phyloP scores from a whole-genome alignment of 2,888 invertebrate genomes.

The Hirtodrosophila cameraria region DNA sequence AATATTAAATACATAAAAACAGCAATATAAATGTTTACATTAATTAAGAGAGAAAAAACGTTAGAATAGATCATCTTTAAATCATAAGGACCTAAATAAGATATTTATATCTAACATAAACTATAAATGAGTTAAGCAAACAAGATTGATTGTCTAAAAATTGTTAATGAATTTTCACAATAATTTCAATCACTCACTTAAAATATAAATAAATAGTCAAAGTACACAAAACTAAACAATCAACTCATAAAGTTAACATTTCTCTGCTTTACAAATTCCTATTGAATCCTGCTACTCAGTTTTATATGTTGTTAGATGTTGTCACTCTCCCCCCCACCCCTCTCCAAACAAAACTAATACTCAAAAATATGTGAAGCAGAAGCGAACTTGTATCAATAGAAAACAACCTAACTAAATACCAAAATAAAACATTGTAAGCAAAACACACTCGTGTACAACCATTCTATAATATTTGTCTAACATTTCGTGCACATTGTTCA shows the following conservation, averaged over 20 bases:
- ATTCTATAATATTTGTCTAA: conserved; percentile 61
- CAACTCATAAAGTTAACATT: conserved; percentile 7
- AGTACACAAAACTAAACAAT: conserved; percentile 1
- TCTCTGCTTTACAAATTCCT: conserved; percentile 4
- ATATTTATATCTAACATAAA: no score
- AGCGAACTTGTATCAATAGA: conserved; percentile 26
- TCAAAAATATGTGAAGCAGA: conserved; percentile 4
- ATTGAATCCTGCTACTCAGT: conserved; percentile 34
- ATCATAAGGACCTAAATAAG: no score
- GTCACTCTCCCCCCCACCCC: not conserved
- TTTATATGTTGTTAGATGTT: not conserved
- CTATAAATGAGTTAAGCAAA: no score
- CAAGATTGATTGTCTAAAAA: no score
- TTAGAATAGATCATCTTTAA: no score
- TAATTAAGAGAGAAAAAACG: no score
- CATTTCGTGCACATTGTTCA: conserved; percentile 65
- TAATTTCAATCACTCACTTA: not conserved
- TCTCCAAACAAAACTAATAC: conserved; percentile 3
- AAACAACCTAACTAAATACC: conserved; percentile 37
- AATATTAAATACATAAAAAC: no score
- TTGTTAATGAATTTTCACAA: not conserved
- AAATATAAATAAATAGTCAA: not conserved
- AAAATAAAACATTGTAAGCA: conserved; percentile 20
- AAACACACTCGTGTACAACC: conserved; percentile 40
- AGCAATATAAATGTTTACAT: no score